A percentile compares a stretch with the other conserved stretches of the same genome.
Conservation (phyloP, 2,888 invertebrate genomes). For the Leucophenga montana region DNA sequence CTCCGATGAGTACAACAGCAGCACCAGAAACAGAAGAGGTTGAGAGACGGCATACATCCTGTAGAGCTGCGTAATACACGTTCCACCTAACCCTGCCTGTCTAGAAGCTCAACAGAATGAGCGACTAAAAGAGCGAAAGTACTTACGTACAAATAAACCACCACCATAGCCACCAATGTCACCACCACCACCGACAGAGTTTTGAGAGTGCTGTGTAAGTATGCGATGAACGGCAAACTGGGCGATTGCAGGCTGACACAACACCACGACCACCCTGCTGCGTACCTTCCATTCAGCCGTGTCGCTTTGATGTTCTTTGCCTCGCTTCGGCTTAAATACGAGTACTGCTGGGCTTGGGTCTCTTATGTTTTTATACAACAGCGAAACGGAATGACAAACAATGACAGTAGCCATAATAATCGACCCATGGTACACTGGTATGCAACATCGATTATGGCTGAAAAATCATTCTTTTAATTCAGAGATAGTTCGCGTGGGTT, state of each 20-base stretch:
- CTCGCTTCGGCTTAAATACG: neutral
- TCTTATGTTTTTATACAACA: constrained; percentile 23
- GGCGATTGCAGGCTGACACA: neutral
- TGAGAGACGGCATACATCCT: constrained; percentile 52
- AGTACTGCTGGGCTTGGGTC: constrained; percentile 1
- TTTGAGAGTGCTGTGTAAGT: no score
- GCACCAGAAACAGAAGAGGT: constrained; percentile 36
- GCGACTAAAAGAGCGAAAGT: neutral
- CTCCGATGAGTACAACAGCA: constrained; percentile 29
- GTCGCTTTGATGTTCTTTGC: neutral
- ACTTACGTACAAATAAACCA: constrained; percentile 1
- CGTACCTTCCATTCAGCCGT: neutral
- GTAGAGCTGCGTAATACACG: constrained; percentile 50
- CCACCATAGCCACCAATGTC: neutral
- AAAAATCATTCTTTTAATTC: no score
- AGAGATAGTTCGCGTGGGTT: no score
- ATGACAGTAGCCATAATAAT: constrained; percentile 59
- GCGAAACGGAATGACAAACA: constrained; percentile 62
- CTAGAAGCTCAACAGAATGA: neutral
- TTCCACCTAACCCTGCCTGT: constrained; percentile 30
- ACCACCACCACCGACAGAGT: neutral
- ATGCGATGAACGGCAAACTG: neutral
- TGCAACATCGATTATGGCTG: no score
- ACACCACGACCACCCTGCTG: constrained; percentile 1
- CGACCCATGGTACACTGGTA: constrained; percentile 51